These are phyloP conservation scores for Tetragnatha versicolor DNA, from an alignment of 1,140 invertebrate genomes.

Conservation along the genomic window DNA sequence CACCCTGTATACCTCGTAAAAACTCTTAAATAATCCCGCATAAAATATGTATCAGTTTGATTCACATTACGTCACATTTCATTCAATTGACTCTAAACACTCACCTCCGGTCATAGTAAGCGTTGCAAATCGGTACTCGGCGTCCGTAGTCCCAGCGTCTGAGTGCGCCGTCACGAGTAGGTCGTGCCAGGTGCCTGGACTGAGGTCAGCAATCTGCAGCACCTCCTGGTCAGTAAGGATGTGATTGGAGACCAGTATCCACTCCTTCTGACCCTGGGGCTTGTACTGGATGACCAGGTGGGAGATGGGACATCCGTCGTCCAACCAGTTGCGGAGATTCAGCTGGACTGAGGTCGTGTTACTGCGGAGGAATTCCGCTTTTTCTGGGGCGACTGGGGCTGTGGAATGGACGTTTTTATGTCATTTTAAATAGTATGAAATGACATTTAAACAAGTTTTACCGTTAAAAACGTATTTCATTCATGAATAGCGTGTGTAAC, in stretches of 20 bases:
- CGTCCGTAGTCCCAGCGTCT: conserved; percentile 92
- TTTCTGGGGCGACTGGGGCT: conserved; percentile 59
- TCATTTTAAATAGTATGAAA: not conserved
- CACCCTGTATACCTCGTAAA: too few relatives aligned
- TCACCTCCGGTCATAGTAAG: conserved; percentile 83
- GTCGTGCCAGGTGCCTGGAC: conserved; percentile 62
- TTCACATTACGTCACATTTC: not conserved
- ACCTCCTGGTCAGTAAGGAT: conserved; percentile 55
- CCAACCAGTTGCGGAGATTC: conserved; percentile 67
- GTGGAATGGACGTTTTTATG: too few relatives aligned
- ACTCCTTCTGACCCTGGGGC: conserved; percentile 57
- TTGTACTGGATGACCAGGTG: conserved; percentile 68
- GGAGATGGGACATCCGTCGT: conserved; percentile 68
- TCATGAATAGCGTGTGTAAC: too few relatives aligned
- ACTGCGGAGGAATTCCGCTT: conserved; percentile 57
- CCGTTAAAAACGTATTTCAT: too few relatives aligned
- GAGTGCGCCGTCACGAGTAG: conserved; percentile 92
- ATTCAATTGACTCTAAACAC: not conserved
- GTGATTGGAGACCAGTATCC: conserved; percentile 59
- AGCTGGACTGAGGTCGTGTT: conserved; percentile 66
- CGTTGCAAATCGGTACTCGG: conserved; percentile 94
- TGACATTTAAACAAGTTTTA: too few relatives aligned
- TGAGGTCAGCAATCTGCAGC: conserved; percentile 62
- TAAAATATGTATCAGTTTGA: too few relatives aligned
- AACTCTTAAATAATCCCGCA: too few relatives aligned